Evolutionary conservation across 2,888 invertebrate genomes (phyloP).

Genomic region (Nomada fucata): DNA sequence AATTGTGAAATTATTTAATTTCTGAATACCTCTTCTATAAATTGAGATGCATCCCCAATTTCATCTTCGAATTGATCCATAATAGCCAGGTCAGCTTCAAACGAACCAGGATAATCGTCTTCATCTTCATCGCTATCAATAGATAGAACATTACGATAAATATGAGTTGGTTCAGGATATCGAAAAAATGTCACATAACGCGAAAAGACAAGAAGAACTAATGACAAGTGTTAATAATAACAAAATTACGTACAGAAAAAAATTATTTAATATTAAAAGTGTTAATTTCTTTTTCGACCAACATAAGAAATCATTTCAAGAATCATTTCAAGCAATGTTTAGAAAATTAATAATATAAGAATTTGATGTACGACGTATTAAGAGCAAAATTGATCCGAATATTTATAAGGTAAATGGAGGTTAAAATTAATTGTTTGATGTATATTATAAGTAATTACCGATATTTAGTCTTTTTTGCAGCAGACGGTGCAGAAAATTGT

Average conservation of each 20-base stretch:
- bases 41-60: constrained; percentile 84
- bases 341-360: neutral
- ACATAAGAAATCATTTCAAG: neutral
- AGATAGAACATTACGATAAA: neutral
- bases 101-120: constrained; percentile 87
- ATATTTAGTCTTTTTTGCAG: constrained; percentile 58
- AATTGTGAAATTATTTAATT: neutral
- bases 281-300: neutral
- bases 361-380: neutral
- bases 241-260: neutral
- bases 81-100: constrained; percentile 89
- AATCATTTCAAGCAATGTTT: neutral
- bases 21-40: constrained; percentile 84
- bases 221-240: neutral
- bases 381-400: neutral
- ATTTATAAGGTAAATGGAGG: neutral
- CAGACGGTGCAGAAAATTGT: constrained; percentile 42
- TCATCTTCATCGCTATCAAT: constrained; percentile 85
- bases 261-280: neutral
- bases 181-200: neutral
- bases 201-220: neutral
- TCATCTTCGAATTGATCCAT: constrained; percentile 87
- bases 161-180: neutral
- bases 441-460: constrained; percentile 31
- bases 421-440: constrained; percentile 27